Evolutionary conservation across 2,797 vertebrate genomes (phyloP).

Genomic region (Mormyrops boulengeri): DNA sequence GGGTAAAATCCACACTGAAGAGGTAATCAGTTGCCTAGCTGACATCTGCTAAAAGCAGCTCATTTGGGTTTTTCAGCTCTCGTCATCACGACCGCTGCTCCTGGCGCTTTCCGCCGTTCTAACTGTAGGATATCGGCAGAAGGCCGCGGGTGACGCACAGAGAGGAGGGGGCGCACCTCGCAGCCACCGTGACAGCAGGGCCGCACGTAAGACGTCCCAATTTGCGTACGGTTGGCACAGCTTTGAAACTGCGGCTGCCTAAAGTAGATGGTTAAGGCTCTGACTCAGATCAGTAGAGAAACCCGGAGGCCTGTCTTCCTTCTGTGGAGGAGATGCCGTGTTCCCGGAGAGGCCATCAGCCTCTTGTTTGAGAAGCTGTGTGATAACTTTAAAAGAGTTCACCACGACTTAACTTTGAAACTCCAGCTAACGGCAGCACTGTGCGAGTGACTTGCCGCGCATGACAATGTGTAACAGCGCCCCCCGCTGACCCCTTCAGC

Average conservation of each 20-base stretch:
- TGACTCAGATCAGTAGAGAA: background rate
- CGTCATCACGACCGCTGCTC: background rate
- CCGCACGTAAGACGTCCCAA: background rate
- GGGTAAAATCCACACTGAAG: constrained; percentile 53
- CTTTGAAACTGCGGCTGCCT: background rate
- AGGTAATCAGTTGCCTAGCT: constrained; percentile 63
- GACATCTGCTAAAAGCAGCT: constrained; percentile 69
- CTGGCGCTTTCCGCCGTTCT: background rate
- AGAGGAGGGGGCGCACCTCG: background rate
- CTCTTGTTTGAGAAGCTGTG: background rate
- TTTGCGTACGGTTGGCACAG: background rate
- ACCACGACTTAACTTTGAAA: background rate
- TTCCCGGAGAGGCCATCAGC: background rate
- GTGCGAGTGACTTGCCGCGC: background rate
- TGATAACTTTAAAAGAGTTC: background rate
- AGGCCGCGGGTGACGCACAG: background rate
- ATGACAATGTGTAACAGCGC: background rate
- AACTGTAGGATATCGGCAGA: background rate
- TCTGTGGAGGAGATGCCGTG: background rate
- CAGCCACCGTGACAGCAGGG: background rate
- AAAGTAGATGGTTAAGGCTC: background rate
- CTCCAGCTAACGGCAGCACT: background rate
- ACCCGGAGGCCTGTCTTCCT: background rate
- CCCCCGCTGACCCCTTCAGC: background rate
- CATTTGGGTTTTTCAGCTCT: background rate